A percentile compares a stretch with the other conserved stretches of the same genome.
phyloP scores from a whole-genome alignment of 2,797 vertebrate genomes.

The Craterocephalus amniculus region DNA sequence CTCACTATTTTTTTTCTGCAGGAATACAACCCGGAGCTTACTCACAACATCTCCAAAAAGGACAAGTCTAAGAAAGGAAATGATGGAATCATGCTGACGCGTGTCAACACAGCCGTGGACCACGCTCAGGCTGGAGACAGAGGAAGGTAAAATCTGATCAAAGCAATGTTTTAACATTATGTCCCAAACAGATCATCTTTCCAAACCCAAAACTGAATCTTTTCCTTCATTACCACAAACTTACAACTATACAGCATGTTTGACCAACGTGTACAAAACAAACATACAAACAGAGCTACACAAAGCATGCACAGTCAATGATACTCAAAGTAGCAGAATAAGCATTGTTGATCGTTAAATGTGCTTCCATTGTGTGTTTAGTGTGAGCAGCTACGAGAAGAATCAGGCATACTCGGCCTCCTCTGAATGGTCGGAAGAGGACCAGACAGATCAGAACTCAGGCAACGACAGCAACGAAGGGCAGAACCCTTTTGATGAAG shows the following conservation, averaged over 20 bases:
- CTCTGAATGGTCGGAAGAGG: constrained; percentile 93
- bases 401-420: constrained; percentile 85
- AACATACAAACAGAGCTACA: not conserved
- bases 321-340: not conserved
- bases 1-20: constrained; percentile 52
- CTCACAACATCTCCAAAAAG: constrained; percentile 87
- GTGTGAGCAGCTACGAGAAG: constrained; percentile 94
- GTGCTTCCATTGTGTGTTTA: constrained; percentile 52
- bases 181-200: not conserved
- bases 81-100: constrained; percentile 85
- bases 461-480: constrained; percentile 89
- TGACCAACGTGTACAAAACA: not conserved
- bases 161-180: not conserved
- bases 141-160: constrained; percentile 83
- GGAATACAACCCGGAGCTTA: constrained; percentile 94
- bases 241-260: too few relatives aligned
- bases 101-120: constrained; percentile 78
- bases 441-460: constrained; percentile 87
- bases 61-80: constrained; percentile 89
- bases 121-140: constrained; percentile 81
- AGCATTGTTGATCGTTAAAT: not conserved
- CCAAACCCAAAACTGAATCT: not conserved
- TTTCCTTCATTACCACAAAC: not conserved
- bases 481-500: constrained; percentile 91
- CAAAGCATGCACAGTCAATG: too few relatives aligned